phyloP scores from a whole-genome alignment of 2,113 vertebrate genomes.

The Psophia crepitans region DNA sequence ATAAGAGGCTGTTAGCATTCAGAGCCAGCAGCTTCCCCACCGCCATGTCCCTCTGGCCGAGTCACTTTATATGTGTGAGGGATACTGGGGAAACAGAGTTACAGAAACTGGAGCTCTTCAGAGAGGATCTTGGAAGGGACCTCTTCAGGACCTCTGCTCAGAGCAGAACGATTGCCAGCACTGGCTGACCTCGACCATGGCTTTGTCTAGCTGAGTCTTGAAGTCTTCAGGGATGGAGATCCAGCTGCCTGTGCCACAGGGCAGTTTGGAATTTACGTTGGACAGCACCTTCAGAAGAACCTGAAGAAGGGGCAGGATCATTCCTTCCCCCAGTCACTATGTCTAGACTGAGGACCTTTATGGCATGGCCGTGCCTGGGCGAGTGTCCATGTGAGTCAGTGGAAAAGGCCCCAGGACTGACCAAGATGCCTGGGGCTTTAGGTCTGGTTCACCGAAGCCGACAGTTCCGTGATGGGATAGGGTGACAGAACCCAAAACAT shows the following conservation, averaged over 20 bases:
- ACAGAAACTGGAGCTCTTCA: not conserved
- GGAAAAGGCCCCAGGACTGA: not conserved
- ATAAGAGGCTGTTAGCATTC: not conserved
- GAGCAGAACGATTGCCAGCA: not conserved
- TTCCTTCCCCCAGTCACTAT: not conserved
- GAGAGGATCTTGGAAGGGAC: not conserved
- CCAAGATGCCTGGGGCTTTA: not conserved
- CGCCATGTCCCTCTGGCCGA: not conserved
- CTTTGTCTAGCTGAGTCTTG: not conserved
- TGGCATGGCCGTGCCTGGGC: accelerated
- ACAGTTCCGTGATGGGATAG: accelerated
- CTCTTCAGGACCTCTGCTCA: not conserved
- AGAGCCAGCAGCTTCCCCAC: not conserved
- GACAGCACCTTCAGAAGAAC: not conserved
- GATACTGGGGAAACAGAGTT: not conserved
- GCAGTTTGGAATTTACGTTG: not conserved
- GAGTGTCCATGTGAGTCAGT: not conserved
- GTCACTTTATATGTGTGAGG: not conserved
- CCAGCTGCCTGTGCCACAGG: not conserved
- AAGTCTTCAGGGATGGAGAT: not conserved
- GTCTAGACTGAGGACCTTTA: not conserved
- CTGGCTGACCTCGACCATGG: not conserved
- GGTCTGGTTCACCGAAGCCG: not conserved
- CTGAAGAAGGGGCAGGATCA: not conserved
- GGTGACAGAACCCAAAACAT: not conserved